Conservation (phyloP, 1,140 invertebrate genomes). For the Dryas iulia region DNA sequence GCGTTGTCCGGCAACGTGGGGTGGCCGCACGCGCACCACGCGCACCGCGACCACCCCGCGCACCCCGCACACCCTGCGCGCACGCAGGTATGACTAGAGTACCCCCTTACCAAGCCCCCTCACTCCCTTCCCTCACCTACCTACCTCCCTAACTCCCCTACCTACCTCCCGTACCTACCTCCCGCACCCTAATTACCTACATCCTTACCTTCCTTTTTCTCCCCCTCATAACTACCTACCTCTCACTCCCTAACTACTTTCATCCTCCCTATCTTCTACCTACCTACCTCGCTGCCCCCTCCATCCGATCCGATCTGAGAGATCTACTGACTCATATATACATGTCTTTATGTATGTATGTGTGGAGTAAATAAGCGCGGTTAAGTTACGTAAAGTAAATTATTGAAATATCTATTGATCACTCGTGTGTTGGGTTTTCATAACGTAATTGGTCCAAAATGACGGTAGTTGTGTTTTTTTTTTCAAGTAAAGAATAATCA, state of each 20-base stretch:
- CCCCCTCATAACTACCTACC: not conserved
- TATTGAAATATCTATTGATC: too few relatives aligned
- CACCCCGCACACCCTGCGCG: not conserved
- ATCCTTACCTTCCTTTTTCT: not conserved
- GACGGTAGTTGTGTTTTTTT: not conserved
- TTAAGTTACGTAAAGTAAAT: not conserved
- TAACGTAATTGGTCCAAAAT: not conserved
- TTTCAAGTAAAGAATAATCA: not conserved
- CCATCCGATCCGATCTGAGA: not conserved
- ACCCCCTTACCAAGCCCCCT: too few relatives aligned
- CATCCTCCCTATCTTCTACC: not conserved
- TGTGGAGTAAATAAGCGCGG: not conserved
- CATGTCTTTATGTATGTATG: too few relatives aligned
- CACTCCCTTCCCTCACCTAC: not conserved
- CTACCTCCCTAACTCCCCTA: not conserved
- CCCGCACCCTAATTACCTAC: not conserved
- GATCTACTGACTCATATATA: not conserved
- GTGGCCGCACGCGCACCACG: conserved; percentile 50
- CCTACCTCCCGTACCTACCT: not conserved
- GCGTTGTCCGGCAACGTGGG: conserved; percentile 54
- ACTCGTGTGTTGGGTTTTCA: too few relatives aligned
- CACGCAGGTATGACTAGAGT: conserved; percentile 39
- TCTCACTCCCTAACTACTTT: not conserved
- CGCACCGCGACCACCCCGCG: conserved; percentile 35
- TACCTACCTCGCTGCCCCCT: not conserved